These are phyloP conservation scores for Aphelenchoides avenae DNA, from an alignment of 1,140 invertebrate genomes.

Conservation along the genomic window DNA sequence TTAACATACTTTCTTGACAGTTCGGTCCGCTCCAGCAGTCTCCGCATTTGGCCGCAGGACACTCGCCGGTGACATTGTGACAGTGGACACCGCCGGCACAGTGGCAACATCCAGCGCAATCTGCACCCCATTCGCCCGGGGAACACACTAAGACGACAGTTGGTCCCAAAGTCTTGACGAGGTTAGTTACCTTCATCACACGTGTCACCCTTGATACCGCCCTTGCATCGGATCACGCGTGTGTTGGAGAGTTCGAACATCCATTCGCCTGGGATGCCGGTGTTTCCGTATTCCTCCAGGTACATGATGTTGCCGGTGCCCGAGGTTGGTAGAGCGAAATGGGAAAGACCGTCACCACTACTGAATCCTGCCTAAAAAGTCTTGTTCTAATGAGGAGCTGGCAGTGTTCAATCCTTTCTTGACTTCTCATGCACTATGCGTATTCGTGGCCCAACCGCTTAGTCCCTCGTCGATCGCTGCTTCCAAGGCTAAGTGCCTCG, in stretches of 20 bases:
- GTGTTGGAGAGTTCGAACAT: constrained; percentile 49
- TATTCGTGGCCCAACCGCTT: too few species aligned
- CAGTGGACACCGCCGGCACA: constrained; percentile 45
- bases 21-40: constrained; percentile 46
- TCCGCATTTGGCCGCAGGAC: constrained; percentile 37
- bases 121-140: constrained; percentile 52
- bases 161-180: too few species aligned
- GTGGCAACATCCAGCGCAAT: constrained; percentile 55
- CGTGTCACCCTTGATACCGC: constrained; percentile 57
- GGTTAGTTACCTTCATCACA: constrained; percentile 54
- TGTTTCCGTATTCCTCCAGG: constrained; percentile 57
- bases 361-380: constrained; percentile 57
- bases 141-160: constrained; percentile 52
- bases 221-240: constrained; percentile 50
- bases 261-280: constrained; percentile 57
- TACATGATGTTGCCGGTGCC: constrained; percentile 60
- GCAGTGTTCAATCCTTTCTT: too few species aligned
- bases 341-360: constrained; percentile 37
- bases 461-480: too few species aligned
- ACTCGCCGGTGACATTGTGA: constrained; percentile 52
- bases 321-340: constrained; percentile 54
- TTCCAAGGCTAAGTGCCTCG: too few species aligned
- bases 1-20: constrained; percentile 47
- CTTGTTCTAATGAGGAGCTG: too few species aligned
- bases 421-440: too few species aligned